Evolutionary conservation across 2,888 invertebrate species (phyloP).

Genomic region (Tyria jacobaeae): DNA sequence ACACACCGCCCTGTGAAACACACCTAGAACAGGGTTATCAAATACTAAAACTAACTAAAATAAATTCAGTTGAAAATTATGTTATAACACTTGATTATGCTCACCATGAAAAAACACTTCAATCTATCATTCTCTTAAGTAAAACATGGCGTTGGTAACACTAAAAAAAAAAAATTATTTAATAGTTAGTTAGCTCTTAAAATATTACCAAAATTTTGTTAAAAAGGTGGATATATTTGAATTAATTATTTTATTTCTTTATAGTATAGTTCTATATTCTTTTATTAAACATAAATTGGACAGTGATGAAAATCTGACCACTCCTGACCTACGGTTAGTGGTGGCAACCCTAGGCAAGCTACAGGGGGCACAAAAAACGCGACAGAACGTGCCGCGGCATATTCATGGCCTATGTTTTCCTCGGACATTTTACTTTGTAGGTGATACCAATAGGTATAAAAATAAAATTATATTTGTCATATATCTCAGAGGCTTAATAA

Average conservation of each 20-base stretch:
- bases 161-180: no score
- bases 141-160: no score
- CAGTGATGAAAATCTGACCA: neutral
- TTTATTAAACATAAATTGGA: neutral
- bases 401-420: conserved; percentile 59
- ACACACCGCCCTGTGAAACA: conserved; percentile 55
- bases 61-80: neutral
- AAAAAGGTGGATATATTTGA: no score
- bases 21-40: conserved; percentile 41
- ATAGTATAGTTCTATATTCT: no score
- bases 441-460: conserved; percentile 37
- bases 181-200: no score
- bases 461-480: conserved; percentile 42
- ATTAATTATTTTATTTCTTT: no score
- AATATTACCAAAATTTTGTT: no score
- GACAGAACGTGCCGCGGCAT: conserved; percentile 63
- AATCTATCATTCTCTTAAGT: no score
- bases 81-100: no score
- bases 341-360: conserved; percentile 47
- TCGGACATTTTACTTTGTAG: conserved; percentile 41
- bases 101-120: no score
- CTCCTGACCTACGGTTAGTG: neutral
- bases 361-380: conserved; percentile 60
- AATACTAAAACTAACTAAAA: neutral
- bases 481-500: conserved; percentile 26